phyloP scores from a whole-genome alignment of 2,113 vertebrate species.

The Camelus dromedarius region DNA sequence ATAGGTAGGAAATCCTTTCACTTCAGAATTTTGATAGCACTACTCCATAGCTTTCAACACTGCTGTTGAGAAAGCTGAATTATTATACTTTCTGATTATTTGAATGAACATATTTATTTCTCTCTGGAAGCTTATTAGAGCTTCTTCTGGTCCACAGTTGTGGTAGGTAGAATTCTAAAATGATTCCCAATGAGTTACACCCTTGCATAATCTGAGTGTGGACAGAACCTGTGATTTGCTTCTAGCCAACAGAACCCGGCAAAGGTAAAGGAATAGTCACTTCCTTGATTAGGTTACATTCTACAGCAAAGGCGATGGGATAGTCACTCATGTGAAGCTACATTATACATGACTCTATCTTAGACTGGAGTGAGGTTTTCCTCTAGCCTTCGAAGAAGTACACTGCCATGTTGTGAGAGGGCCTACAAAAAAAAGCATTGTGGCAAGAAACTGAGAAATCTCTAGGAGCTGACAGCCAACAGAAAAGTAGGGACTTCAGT shows the following conservation, averaged over 20 bases:
- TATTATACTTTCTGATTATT: neutral
- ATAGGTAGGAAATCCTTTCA: slow-evolving; percentile 1
- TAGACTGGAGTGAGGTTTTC: neutral
- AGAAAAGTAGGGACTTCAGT: too few species aligned
- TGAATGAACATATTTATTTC: neutral
- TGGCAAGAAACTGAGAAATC: neutral
- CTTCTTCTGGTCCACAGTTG: neutral
- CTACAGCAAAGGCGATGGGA: neutral
- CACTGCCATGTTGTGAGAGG: neutral
- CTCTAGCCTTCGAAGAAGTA: neutral
- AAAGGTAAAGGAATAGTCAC: neutral
- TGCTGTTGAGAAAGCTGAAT: neutral
- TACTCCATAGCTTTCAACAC: neutral
- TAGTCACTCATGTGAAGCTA: neutral
- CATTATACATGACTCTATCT: neutral
- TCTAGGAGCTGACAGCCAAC: neutral
- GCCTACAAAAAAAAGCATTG: neutral
- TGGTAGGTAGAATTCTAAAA: slow-evolving; percentile 38
- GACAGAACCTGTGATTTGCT: neutral
- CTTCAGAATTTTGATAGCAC: neutral
- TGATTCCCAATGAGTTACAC: neutral
- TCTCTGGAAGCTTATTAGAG: neutral
- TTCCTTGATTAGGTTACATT: neutral
- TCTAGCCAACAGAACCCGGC: neutral
- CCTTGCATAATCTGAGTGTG: neutral